A percentile compares a stretch with the other conserved stretches of the same genome.
Conservation (phyloP, 1,140 invertebrate genomes). For the Vollenhovia emeryi region DNA sequence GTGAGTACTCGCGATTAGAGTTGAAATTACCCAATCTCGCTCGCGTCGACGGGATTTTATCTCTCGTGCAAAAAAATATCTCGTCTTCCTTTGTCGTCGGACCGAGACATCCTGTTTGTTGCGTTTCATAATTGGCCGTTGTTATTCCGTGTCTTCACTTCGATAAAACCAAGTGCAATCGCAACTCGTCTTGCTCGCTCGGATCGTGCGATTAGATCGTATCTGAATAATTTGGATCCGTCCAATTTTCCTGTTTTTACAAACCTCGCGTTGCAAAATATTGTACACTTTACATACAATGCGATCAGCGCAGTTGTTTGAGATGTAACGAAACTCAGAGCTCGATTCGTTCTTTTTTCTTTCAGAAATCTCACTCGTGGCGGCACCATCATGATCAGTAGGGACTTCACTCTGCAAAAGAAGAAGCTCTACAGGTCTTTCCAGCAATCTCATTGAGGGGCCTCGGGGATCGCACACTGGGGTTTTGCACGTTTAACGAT, state of each 20-base stretch:
- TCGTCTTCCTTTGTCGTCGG: not conserved
- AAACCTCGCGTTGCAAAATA: not conserved
- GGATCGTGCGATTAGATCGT: not conserved
- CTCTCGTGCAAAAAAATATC: not conserved
- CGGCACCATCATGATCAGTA: constrained; percentile 93
- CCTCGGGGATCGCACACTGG: not conserved
- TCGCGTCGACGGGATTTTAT: not conserved
- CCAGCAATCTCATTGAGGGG: constrained; percentile 83
- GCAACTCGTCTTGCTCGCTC: not conserved
- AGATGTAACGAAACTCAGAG: not conserved
- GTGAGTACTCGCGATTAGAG: constrained; percentile 86
- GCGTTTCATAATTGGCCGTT: not conserved
- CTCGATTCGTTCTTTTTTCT: constrained; percentile 73
- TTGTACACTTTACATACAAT: not conserved
- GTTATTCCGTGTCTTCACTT: not conserved
- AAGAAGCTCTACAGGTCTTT: constrained; percentile 94
- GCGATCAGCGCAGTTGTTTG: not conserved
- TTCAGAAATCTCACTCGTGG: constrained; percentile 92
- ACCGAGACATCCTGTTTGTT: not conserved
- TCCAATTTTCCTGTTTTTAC: not conserved
- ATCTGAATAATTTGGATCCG: not conserved
- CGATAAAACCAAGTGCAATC: not conserved
- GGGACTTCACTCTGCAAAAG: constrained; percentile 93
- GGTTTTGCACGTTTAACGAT: constrained; percentile 11
- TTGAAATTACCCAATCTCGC: constrained; percentile 21